These are phyloP conservation scores for Gnathonemus longibarbis DNA, from an alignment of 2,113 vertebrate species.

Conservation along the genomic window DNA sequence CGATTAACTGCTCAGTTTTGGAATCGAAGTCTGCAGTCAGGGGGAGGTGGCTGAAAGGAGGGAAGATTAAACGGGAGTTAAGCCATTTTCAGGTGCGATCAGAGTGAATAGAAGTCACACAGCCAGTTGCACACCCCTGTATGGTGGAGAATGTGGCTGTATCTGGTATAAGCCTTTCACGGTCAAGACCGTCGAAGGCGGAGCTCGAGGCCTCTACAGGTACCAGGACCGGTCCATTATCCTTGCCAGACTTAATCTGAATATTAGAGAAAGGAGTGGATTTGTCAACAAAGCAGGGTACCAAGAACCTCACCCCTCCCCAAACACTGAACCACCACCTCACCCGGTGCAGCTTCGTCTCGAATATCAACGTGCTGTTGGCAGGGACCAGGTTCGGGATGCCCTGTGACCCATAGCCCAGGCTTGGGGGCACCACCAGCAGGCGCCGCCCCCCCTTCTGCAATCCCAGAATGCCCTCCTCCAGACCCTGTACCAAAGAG, in stretches of 20 bases:
- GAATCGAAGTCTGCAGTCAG: conserved; percentile 48
- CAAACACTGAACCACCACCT: conserved; percentile 22
- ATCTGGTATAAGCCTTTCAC: conserved; percentile 52
- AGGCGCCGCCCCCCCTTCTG: conserved; percentile 75
- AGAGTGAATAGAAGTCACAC: too few relatives aligned
- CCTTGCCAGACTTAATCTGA: conserved; percentile 81
- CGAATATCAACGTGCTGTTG: conserved; percentile 75
- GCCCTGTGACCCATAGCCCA: conserved; percentile 76
- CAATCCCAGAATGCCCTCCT: conserved; percentile 88
- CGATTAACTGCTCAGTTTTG: neutral
- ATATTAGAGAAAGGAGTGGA: neutral
- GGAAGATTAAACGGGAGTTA: neutral
- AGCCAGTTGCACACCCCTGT: conserved; percentile 61
- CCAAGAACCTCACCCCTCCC: neutral
- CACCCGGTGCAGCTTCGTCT: conserved; percentile 79
- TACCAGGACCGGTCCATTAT: conserved; percentile 59
- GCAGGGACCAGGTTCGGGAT: conserved; percentile 68
- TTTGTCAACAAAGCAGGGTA: neutral
- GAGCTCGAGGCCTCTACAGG: conserved; percentile 67
- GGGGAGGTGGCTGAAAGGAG: conserved; percentile 63
- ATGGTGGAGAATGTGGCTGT: conserved; percentile 55
- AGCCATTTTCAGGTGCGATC: neutral
- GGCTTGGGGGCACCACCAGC: conserved; percentile 70
- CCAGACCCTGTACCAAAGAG: conserved; percentile 73
- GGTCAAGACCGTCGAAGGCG: conserved; percentile 56